Conservation (phyloP, 2,888 invertebrate genomes). For the Agonopterix subpropinquella region DNA sequence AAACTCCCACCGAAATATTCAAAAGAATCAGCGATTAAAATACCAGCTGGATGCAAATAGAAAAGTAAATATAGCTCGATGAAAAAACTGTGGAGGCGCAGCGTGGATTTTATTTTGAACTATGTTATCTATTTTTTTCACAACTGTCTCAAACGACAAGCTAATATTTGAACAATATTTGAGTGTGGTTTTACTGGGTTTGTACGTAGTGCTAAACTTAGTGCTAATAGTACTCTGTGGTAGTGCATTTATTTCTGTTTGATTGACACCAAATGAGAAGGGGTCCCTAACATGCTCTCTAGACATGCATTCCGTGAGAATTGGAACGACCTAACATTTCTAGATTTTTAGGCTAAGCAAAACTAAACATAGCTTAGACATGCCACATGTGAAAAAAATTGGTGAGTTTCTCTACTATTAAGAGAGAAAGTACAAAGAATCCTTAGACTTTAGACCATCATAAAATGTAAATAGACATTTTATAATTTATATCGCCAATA, state of each 20-base stretch:
- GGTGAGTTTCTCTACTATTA: constrained; percentile 34
- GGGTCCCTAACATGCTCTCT: no score
- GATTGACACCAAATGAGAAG: no score
- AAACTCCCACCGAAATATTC: not conserved
- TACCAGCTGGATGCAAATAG: not conserved
- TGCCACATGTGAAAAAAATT: constrained; percentile 45
- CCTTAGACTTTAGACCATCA: constrained; percentile 19
- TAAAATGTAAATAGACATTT: constrained; percentile 19
- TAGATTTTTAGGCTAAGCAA: constrained; percentile 46
- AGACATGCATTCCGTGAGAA: constrained; percentile 11
- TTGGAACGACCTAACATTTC: constrained; percentile 23
- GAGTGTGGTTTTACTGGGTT: no score
- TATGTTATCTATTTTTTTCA: no score
- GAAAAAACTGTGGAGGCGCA: no score
- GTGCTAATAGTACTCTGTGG: no score
- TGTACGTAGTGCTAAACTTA: no score
- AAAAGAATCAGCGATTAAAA: not conserved
- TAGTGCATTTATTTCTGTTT: no score
- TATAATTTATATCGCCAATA: constrained; percentile 29
- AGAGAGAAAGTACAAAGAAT: constrained; percentile 45
- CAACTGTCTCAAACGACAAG: no score
- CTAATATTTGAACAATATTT: no score
- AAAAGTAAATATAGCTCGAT: no score
- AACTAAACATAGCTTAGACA: constrained; percentile 33
- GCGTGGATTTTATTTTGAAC: no score